Conservation (phyloP, 1,140 invertebrate genomes). For the Panagrolaimus sp. region DNA sequence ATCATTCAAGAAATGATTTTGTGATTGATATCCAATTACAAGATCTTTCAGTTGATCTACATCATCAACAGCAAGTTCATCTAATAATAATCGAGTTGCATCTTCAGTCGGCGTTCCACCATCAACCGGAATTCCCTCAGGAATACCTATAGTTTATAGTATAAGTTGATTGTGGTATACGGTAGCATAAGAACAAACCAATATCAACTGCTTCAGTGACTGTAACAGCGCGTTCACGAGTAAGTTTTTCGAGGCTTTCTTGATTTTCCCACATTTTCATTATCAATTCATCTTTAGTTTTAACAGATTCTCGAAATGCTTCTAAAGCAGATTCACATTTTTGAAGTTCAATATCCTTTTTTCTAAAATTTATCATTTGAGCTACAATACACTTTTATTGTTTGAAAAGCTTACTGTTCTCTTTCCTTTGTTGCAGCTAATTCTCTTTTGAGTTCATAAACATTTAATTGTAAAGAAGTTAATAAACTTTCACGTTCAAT, state of each 20-base stretch:
- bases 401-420: conserved; percentile 15
- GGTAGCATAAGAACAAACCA: not conserved
- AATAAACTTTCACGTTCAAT: conserved; percentile 36
- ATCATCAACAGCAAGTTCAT: conserved; percentile 31
- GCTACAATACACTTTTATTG: not conserved
- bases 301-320: conserved; percentile 29
- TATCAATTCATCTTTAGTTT: conserved; percentile 39
- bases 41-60: conserved; percentile 39
- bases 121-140: conserved; percentile 34
- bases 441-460: conserved; percentile 33
- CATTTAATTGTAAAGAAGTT: conserved; percentile 25
- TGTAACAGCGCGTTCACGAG: not conserved
- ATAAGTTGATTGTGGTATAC: no score
- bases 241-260: not conserved
- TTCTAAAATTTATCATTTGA: not conserved
- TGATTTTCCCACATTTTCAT: conserved; percentile 28
- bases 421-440: conserved; percentile 24
- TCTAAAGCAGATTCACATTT: conserved; percentile 16
- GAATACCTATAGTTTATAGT: conserved; percentile 22
- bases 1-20: conserved; percentile 41
- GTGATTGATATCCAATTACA: conserved; percentile 33
- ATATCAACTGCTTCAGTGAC: not conserved
- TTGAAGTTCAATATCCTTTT: not conserved
- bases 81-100: conserved; percentile 26
- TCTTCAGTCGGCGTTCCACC: conserved; percentile 21